phyloP scores from a whole-genome alignment of 35 echinoderm and acorn worm genomes.

The Stichopus chloronotus region DNA sequence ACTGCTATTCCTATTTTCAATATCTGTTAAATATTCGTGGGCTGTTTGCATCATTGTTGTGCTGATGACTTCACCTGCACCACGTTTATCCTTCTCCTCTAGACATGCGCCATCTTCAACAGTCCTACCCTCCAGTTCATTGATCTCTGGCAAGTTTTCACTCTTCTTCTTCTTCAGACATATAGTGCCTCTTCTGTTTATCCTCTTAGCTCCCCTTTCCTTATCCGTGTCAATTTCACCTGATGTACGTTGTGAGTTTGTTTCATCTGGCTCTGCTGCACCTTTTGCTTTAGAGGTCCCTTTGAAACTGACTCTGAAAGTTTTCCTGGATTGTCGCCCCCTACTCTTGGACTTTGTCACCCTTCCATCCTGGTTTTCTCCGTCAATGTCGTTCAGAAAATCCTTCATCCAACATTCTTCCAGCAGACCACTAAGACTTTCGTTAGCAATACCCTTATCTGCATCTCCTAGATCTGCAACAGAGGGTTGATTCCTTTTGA shows the following conservation, averaged over 20 bases:
- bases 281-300: neutral
- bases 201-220: neutral
- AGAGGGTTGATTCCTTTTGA: neutral
- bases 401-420: constrained; percentile 54
- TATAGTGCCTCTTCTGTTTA: constrained; percentile 25
- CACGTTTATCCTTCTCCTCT: neutral
- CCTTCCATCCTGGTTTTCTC: neutral
- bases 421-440: constrained; percentile 36
- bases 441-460: neutral
- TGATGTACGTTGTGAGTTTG: neutral
- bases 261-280: neutral
- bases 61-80: neutral
- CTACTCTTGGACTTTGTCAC: neutral
- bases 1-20: neutral
- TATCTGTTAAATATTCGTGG: neutral
- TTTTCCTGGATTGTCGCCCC: neutral
- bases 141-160: neutral
- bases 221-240: neutral
- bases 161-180: constrained; percentile 27
- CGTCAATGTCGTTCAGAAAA: constrained; percentile 55
- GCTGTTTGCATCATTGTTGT: neutral
- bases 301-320: neutral
- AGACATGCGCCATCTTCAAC: neutral
- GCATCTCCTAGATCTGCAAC: neutral
- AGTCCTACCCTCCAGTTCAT: neutral